Evolutionary conservation across 2,797 vertebrate species (phyloP).

Genomic region (Austrolebias charrua): DNA sequence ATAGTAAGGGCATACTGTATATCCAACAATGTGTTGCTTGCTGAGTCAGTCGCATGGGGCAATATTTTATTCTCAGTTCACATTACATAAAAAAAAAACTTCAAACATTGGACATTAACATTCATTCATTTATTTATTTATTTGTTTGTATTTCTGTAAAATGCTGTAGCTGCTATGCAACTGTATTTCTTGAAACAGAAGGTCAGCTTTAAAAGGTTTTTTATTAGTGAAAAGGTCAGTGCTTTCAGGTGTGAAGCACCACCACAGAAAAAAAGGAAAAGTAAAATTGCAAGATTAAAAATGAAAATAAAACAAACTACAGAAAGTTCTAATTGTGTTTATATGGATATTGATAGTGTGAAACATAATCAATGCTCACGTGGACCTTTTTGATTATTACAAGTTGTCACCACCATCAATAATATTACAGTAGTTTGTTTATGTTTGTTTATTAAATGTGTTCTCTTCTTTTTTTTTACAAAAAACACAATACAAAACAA

Average conservation of each 20-base stretch:
- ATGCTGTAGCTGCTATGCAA: conserved; percentile 50
- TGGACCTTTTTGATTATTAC: neutral
- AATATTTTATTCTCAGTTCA: conserved; percentile 15
- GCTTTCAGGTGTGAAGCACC: conserved; percentile 64
- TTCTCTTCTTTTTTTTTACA: no score
- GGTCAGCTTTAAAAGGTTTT: conserved; percentile 75
- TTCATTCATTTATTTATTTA: neutral
- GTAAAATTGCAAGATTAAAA: conserved; percentile 18
- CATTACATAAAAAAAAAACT: neutral
- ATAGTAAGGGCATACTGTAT: conserved; percentile 31
- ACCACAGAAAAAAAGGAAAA: conserved; percentile 23
- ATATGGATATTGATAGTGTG: neutral
- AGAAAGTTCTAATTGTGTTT: neutral
- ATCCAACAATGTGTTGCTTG: conserved; percentile 16
- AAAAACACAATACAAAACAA: no score
- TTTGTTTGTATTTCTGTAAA: conserved; percentile 27
- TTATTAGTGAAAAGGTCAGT: conserved; percentile 71
- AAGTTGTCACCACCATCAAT: neutral
- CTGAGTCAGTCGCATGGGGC: neutral
- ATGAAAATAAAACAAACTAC: neutral
- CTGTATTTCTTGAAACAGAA: conserved; percentile 59
- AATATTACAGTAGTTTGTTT: no score
- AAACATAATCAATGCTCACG: neutral
- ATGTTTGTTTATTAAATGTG: no score
- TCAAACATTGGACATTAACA: conserved; percentile 13